Percentiles rank a stretch among this genome's conserved stretches.
Conservation (phyloP, 2,888 invertebrate genomes). For the Helicoverpa assulta region DNA sequence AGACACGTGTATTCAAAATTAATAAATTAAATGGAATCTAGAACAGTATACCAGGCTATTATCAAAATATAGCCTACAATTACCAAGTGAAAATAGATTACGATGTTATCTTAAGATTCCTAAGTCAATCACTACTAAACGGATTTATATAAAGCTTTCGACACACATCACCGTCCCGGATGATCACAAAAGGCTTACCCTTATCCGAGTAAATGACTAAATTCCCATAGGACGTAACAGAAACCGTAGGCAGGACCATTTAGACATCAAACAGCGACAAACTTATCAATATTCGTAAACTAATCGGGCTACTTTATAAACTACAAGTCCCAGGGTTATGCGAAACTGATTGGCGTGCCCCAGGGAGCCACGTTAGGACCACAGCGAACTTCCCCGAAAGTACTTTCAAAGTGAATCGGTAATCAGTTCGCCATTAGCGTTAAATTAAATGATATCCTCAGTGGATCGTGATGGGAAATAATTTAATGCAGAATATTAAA, state of each 20-base stretch:
- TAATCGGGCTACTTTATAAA: constrained; percentile 23
- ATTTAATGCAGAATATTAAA: background rate
- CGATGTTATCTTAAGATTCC: background rate
- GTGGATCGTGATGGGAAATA: background rate
- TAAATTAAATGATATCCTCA: constrained; percentile 10
- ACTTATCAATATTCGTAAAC: constrained; percentile 22
- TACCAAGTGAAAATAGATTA: background rate
- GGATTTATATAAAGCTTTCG: background rate
- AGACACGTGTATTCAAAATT: background rate
- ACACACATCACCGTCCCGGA: background rate
- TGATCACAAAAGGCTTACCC: constrained; percentile 1
- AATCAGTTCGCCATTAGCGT: constrained; percentile 23
- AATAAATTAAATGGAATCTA: background rate
- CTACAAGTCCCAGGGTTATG: background rate
- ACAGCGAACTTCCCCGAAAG: constrained; percentile 16
- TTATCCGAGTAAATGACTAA: background rate
- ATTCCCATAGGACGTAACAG: background rate
- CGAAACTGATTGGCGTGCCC: constrained; percentile 32
- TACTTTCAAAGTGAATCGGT: constrained; percentile 36
- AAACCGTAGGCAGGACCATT: background rate
- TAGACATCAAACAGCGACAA: background rate
- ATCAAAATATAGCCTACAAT: background rate
- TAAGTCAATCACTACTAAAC: background rate
- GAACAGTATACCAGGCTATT: background rate
- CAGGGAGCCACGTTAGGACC: constrained; percentile 28